These are phyloP conservation scores for Dolichallabes microphthalmus DNA, from an alignment of 2,113 vertebrate species.

Conservation along the genomic window DNA sequence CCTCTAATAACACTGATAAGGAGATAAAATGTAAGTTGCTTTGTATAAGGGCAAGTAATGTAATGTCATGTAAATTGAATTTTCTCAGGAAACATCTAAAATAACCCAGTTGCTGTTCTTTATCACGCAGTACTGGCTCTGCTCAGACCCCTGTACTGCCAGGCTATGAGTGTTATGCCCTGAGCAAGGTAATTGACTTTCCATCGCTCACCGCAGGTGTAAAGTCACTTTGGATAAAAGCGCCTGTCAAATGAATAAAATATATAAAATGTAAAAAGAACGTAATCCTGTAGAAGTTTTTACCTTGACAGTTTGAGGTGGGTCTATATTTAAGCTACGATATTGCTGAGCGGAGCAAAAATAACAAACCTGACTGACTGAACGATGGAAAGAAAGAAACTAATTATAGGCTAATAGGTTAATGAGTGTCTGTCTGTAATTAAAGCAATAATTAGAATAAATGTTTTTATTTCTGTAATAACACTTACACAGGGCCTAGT, in stretches of 20 bases:
- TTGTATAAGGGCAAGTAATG: too few species aligned
- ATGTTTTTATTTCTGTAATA: neutral
- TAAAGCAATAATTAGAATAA: neutral
- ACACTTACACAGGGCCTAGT: neutral
- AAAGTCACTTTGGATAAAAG: neutral
- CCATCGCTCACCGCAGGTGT: neutral
- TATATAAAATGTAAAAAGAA: neutral
- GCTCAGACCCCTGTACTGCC: neutral
- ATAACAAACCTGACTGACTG: neutral
- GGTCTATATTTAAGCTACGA: neutral
- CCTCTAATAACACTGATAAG: too few species aligned
- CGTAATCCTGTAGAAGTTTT: neutral
- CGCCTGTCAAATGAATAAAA: neutral
- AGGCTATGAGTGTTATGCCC: neutral
- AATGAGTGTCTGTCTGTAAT: neutral
- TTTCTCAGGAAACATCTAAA: neutral
- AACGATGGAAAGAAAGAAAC: neutral
- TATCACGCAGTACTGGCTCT: neutral
- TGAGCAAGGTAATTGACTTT: constrained; percentile 2
- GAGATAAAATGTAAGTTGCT: too few species aligned
- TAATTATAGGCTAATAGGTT: neutral
- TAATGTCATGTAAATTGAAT: neutral
- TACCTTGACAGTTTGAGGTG: neutral
- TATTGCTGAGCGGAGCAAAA: neutral
- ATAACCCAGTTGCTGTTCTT: neutral